Evolutionary conservation across 1,140 invertebrate genomes (phyloP), one percentile per base, ranked within the genome.

Genomic region (Diabrotica virgifera): DNA sequence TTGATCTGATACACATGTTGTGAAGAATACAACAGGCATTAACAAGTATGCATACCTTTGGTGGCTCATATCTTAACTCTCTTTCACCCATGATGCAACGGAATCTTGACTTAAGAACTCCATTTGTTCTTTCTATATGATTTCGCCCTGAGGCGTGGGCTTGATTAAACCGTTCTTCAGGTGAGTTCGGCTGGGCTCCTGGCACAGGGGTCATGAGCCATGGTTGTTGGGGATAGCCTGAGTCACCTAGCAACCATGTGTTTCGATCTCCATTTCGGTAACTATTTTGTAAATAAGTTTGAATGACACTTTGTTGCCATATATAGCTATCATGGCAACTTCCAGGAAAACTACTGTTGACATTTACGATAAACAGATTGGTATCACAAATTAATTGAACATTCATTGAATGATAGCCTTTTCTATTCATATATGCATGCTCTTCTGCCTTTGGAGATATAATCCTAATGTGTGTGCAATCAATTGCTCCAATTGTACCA

Each of bases 231-330:
- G 58, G 37, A 59, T 59, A 59, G 2, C 58, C 58, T 9, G 58
- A 59, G 35, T 59, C 58, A 7, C 58, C 58, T 10, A 59, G n/a
- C 35, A 59, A 50, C 58, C 58, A 59, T n/a, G 36, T 13, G 12
- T n/a, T 50, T 46, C 10, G n/a, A 50, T 59, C 38, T n/a, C 40
- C 58, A 24, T n/a, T 6, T 12, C 24, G 40, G 14, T 59, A 59
- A 12, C 11, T 8, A 14, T n/a, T 59, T 37, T 2, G n/a, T n/a
- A n/a, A n/a, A n/a, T n/a, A n/a, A n/a, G n/a, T n/a, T n/a, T n/a
- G n/a, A n/a, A n/a, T n/a, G n/a, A n/a, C n/a, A n/a, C n/a, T n/a
- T n/a, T n/a, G n/a, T n/a, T n/a, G n/a, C n/a, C n/a, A n/a, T n/a
- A n/a, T n/a, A n/a, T n/a, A n/a, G n/a, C n/a, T n/a, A n/a, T n/a